Conservation (phyloP, 2,888 invertebrate species). For the Heliconius charithonia region DNA sequence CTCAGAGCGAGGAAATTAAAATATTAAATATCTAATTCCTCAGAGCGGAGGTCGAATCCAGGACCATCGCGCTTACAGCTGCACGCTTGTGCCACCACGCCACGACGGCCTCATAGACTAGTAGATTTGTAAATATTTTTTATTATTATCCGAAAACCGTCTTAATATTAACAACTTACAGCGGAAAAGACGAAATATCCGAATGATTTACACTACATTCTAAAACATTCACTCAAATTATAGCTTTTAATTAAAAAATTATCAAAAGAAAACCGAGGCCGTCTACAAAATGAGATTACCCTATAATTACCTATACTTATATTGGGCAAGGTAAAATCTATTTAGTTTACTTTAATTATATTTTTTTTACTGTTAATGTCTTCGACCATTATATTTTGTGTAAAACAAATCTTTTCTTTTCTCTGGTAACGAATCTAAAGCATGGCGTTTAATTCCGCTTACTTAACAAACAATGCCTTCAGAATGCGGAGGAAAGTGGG, state of each 20-base stretch:
- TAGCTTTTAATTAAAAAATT: not conserved
- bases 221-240: not conserved
- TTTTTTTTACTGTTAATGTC: not conserved
- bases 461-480: no score
- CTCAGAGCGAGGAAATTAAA: no score
- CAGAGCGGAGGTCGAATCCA: no score
- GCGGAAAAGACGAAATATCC: not conserved
- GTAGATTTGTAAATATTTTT: not conserved
- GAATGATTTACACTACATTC: not conserved
- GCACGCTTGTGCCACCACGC: no score
- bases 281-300: conserved; percentile 3
- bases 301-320: conserved; percentile 12
- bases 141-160: not conserved
- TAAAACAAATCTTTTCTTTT: not conserved
- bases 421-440: no score
- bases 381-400: not conserved
- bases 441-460: no score
- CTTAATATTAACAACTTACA: not conserved
- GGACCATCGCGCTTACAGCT: no score
- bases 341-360: not conserved
- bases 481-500: no score
- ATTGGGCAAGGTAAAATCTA: conserved; percentile 16
- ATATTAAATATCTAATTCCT: no score
- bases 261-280: conserved; percentile 22
- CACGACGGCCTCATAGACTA: no score